Conservation (phyloP, 2,888 invertebrate genomes). For the Cataglyphis livida region DNA sequence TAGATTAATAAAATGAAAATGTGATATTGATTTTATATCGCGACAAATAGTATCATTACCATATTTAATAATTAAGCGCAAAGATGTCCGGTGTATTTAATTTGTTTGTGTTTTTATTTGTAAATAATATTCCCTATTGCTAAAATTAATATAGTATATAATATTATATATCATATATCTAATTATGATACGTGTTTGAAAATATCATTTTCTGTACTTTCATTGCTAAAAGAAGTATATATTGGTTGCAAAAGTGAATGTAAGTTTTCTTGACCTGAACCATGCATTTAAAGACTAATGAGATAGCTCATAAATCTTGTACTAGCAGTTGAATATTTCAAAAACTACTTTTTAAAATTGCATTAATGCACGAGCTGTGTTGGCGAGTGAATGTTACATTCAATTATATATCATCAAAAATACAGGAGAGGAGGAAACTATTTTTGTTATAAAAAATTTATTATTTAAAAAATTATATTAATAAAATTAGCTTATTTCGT, state of each 20-base stretch:
- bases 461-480: background rate
- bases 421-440: background rate
- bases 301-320: background rate
- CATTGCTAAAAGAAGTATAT: background rate
- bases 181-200: background rate
- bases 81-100: background rate
- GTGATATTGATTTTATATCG: conserved; percentile 5
- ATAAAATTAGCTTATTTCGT: background rate
- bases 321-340: background rate
- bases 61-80: conserved; percentile 15
- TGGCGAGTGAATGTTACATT: background rate
- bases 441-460: background rate
- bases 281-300: background rate
- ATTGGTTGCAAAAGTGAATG: background rate
- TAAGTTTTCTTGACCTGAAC: background rate
- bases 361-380: background rate
- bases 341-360: background rate
- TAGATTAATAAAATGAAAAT: background rate
- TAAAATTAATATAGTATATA: background rate
- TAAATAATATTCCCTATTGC: conserved; percentile 8
- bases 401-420: background rate
- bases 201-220: background rate
- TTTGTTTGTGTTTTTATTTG: background rate
- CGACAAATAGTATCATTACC: background rate
- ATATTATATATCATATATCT: background rate